Percentiles rank a stretch among this genome's conserved stretches.
phyloP scores from a whole-genome alignment of 2,888 invertebrate genomes.

The Strigamia transsilvanica region DNA sequence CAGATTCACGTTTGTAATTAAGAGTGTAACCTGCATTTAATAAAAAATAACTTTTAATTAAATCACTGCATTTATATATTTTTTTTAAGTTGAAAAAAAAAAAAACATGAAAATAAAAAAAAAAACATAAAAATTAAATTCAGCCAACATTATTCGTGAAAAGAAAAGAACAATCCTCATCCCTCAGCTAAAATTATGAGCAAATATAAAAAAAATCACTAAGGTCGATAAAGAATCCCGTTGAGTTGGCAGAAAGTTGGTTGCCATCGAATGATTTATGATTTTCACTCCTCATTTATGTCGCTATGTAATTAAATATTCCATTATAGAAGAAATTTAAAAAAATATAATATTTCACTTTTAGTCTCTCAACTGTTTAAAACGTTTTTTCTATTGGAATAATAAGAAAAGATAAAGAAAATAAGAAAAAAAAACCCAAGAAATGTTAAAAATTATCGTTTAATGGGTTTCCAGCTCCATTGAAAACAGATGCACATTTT shows the following conservation, averaged over 20 bases:
- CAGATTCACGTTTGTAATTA: conserved; percentile 92
- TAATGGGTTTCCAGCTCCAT: neutral
- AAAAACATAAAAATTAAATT: neutral
- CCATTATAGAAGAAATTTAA: neutral
- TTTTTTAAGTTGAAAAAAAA: neutral
- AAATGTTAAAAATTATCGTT: neutral
- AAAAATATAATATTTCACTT: no score
- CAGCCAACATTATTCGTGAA: neutral
- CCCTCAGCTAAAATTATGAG: neutral
- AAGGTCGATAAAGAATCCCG: conserved; percentile 19
- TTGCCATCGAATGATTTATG: conserved; percentile 10
- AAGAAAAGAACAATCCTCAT: neutral
- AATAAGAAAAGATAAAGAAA: neutral
- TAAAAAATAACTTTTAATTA: conserved; percentile 31
- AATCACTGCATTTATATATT: neutral
- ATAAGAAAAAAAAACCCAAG: neutral
- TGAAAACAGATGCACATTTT: conserved; percentile 1
- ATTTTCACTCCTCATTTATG: conserved; percentile 27
- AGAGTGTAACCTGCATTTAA: conserved; percentile 77
- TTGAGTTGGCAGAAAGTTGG: conserved; percentile 8
- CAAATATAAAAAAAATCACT: conserved; percentile 6
- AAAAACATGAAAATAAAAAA: neutral
- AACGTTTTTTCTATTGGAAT: no score
- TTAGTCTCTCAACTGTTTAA: no score
- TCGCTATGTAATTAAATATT: neutral